Evolutionary conservation across 2,888 invertebrate genomes (phyloP), one percentile per base, ranked within the genome.

Genomic region (Sericinus montela): DNA sequence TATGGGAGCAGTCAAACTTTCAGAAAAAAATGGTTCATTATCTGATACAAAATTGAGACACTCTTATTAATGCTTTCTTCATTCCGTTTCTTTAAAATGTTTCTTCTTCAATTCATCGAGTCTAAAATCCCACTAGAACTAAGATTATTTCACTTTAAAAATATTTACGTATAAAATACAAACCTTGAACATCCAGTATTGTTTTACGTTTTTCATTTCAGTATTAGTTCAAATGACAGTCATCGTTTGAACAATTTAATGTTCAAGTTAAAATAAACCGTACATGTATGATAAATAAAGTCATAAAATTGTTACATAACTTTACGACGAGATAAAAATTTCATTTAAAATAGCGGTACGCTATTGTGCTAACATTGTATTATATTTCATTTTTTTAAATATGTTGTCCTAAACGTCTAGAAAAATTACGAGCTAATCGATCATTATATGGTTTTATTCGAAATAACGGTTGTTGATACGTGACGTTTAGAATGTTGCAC

Each of bases 401-500:
- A 52, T 52, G 49, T 29, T 30, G 35, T 48, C 48, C 49, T 51
- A 57, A 57, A 48, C 39, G 49, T 49, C 45, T 37, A 48, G 55
- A 59, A 60, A 65, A 67, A 61, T 61, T 61, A 64, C 58, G 56
- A 64, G 57, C 60, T 59, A 65, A 69, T 69, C 67, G 63, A 67
- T 65, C 67, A 67, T 63, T 63, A 60, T 52, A 60, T 45, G 48
- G 54, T 73, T 67, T 69, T 71, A 70, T 75, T 73, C 65, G 54
- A 62, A 69, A 68, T 81, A 81, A 83, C 82, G 75, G 78, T 74
- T 60, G 56, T 48, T 52, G 54, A 57, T 67, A 74, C 80, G 82
- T 85, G 85, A 81, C 78, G 65, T 74, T 74, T 62, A 62, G 57
- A 73, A 72, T 77, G 75, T 81, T 80, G 75, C 76, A 72, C 75